These are phyloP conservation scores for Drosophila suboccidentalis DNA, from an alignment of 2,888 invertebrate species.

Conservation along the genomic window DNA sequence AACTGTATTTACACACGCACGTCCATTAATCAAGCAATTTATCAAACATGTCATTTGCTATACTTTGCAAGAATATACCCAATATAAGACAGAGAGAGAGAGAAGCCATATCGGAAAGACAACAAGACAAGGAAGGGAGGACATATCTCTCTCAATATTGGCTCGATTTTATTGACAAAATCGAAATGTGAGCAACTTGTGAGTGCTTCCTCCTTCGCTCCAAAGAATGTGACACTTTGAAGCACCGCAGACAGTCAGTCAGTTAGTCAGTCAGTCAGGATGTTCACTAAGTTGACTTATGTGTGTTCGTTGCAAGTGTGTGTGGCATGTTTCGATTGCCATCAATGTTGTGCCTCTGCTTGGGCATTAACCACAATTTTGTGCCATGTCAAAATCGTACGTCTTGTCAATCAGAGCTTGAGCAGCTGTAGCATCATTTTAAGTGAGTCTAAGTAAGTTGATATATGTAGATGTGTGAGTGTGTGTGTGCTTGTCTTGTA, in stretches of 20 bases:
- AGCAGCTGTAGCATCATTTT: slow-evolving; percentile 13
- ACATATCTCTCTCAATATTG: not conserved
- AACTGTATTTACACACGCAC: slow-evolving; percentile 72
- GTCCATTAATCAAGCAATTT: slow-evolving; percentile 80
- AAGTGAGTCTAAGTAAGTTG: slow-evolving; percentile 23
- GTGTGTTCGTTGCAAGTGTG: slow-evolving; percentile 15
- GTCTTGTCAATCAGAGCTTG: slow-evolving; percentile 58
- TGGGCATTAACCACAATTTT: slow-evolving; percentile 42
- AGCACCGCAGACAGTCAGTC: slow-evolving; percentile 18
- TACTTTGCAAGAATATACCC: not conserved
- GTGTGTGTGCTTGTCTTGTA: slow-evolving; percentile 34
- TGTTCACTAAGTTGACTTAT: slow-evolving; percentile 50
- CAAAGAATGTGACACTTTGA: slow-evolving; percentile 37
- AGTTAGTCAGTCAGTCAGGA: slow-evolving; percentile 28
- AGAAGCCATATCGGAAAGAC: not conserved
- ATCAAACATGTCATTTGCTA: slow-evolving; percentile 73
- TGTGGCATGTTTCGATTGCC: slow-evolving; percentile 36
- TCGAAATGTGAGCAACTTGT: slow-evolving; percentile 32
- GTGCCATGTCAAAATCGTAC: slow-evolving; percentile 47
- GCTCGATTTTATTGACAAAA: slow-evolving; percentile 25
- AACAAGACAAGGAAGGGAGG: not conserved
- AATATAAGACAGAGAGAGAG: not conserved
- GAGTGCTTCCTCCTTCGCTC: not conserved
- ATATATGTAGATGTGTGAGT: no score
- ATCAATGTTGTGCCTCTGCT: slow-evolving; percentile 52